Evolutionary conservation across 2,888 invertebrate species (phyloP).

Genomic region (Autographa pulchrina): DNA sequence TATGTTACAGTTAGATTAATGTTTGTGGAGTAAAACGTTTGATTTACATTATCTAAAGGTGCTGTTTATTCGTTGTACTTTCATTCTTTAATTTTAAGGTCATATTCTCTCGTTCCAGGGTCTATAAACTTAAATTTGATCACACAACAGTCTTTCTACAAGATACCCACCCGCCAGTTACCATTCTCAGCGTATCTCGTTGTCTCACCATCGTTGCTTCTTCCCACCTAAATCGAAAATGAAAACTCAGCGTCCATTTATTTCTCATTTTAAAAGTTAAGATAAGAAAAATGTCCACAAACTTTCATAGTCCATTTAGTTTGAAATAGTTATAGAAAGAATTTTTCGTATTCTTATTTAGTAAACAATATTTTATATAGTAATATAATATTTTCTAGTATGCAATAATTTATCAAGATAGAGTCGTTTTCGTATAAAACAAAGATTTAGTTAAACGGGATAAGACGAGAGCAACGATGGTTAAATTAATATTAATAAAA

Average conservation of each 20-base stretch:
- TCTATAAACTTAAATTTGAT: conserved; percentile 20
- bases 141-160: conserved; percentile 62
- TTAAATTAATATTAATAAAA: too few species aligned
- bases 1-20: conserved; percentile 39
- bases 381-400: conserved; percentile 15
- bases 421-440: conserved; percentile 12
- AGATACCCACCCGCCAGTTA: conserved; percentile 88
- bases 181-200: conserved; percentile 82
- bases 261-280: conserved; percentile 76
- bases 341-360: conserved; percentile 59
- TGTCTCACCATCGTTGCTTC: conserved; percentile 81
- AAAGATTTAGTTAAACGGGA: conserved; percentile 22
- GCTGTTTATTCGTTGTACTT: neutral
- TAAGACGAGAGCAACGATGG: neutral
- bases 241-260: conserved; percentile 86
- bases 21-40: conserved; percentile 36
- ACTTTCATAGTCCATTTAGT: conserved; percentile 74
- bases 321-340: conserved; percentile 64
- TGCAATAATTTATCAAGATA: neutral
- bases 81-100: conserved; percentile 8
- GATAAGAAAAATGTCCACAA: conserved; percentile 81
- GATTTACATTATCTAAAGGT: conserved; percentile 40
- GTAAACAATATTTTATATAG: conserved; percentile 23
- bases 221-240: conserved; percentile 89
- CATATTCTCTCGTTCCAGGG: neutral